Base-by-base conservation (phyloP, 2,888 invertebrate species). In the Geophilus truncorum region DNA sequence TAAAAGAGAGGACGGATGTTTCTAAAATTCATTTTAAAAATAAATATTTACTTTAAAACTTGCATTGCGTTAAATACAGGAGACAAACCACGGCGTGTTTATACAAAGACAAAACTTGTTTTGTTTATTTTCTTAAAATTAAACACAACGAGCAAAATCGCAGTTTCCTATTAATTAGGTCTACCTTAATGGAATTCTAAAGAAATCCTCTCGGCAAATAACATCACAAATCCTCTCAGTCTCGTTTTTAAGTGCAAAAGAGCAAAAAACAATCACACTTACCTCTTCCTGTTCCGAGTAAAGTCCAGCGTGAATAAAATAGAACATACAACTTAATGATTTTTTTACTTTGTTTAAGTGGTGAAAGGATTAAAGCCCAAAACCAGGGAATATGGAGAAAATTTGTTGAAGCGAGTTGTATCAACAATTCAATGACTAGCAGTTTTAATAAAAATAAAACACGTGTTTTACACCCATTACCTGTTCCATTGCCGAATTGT, bases 401-500 rank as follows among this genome's bases (percentile, higher is more conserved):
- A n/a, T n/a, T n/a, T n/a, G n/a, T n/a, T n/a, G n/a, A n/a, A n/a
- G n/a, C n/a, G n/a, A n/a, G n/a, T n/a, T n/a, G n/a, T n/a, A n/a
- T 1, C 40, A 40, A 12, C 3, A 10, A 40, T 10, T n/a, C 40
- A 12, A 40, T n/a, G 15, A 40, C 15, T n/a, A n/a, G 40, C 40
- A 12, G 40, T 40, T 40, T 40, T 40, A 40, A 40, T 40, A 40
- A n/a, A n/a, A n/a, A n/a, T n/a, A 40, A 40, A 40, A 40, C 40
- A 10, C 40, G 15, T 40, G 40, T 40, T 40, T 40, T n/a, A 40
- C 10, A 12, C 12, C 36, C 4, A 12, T 34, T 32, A 78, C 78
- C 78, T 78, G 78, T 45, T 78, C 78, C 78, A 78, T 78, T 6
- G 78, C 78, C 28, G 78, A 36, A 40, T 78, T 78, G 28, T 78